phyloP scores from a whole-genome alignment of 1,140 invertebrate species.

The Drosophila jambulina region DNA sequence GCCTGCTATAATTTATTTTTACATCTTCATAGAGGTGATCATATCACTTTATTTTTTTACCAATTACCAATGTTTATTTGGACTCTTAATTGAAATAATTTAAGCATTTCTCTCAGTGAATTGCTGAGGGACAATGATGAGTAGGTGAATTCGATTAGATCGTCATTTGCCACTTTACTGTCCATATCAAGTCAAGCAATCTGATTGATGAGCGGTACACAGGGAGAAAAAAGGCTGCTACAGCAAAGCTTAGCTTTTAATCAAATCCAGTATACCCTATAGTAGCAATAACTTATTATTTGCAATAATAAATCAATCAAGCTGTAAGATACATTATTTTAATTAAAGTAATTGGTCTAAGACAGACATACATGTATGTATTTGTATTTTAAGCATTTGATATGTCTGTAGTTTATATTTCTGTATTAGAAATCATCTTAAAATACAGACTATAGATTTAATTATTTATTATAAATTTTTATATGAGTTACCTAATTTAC shows the following conservation, averaged over 20 bases:
- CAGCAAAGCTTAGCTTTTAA: background rate
- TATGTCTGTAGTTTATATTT: too few relatives aligned
- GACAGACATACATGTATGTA: too few relatives aligned
- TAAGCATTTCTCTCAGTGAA: constrained; percentile 8
- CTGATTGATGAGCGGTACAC: constrained; percentile 12
- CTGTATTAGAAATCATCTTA: too few relatives aligned
- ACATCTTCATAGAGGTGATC: background rate
- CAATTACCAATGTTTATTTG: background rate
- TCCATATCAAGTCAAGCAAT: background rate
- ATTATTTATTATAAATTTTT: too few relatives aligned
- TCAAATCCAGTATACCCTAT: background rate
- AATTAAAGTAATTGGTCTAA: too few relatives aligned
- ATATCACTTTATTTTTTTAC: background rate
- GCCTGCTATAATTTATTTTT: background rate
- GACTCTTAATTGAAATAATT: background rate
- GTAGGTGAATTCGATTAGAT: constrained; percentile 7
- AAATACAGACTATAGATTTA: too few relatives aligned
- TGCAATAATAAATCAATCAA: too few relatives aligned
- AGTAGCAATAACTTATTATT: too few relatives aligned
- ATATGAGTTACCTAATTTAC: background rate
- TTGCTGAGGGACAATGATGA: background rate
- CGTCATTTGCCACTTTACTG: constrained; percentile 20
- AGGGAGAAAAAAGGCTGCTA: background rate
- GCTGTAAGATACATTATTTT: too few relatives aligned
- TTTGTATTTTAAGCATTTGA: too few relatives aligned